Conservation (phyloP, 2,113 vertebrate genomes). For the Campylomormyrus numenius region DNA sequence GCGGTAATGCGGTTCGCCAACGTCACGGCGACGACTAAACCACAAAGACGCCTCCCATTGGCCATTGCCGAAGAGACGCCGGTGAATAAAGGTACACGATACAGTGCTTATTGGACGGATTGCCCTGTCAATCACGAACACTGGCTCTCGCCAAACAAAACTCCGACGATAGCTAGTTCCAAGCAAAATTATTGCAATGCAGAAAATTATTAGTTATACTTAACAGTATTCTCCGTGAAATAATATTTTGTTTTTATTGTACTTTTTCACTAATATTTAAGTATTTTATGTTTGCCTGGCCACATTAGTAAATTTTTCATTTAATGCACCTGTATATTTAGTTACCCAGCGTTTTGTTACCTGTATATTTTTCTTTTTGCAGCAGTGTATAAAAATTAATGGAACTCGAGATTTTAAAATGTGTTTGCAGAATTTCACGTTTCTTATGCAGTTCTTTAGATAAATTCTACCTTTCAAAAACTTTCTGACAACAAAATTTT, state of each 20-base stretch:
- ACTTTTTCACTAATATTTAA: not conserved
- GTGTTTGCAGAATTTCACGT: not conserved
- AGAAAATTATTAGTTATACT: not conserved
- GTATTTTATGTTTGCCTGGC: not conserved
- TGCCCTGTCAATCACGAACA: constrained; percentile 25
- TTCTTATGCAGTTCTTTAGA: not conserved
- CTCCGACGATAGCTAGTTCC: constrained; percentile 53
- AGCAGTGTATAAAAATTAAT: not conserved
- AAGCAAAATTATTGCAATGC: constrained; percentile 24
- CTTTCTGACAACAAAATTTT: not conserved
- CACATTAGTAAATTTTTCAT: not conserved
- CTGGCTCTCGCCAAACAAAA: constrained; percentile 39
- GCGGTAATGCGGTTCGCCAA: constrained; percentile 65
- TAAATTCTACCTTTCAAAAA: not conserved
- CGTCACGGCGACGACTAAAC: constrained; percentile 59
- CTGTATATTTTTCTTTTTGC: not conserved
- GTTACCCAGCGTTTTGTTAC: not conserved
- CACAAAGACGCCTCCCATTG: constrained; percentile 34
- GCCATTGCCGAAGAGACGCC: constrained; percentile 18
- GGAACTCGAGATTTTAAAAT: not conserved
- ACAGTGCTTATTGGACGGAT: constrained; percentile 34
- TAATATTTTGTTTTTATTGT: not conserved
- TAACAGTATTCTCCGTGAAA: not conserved
- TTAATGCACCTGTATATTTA: not conserved
- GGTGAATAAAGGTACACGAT: not conserved